These are phyloP conservation scores for Bryconaethiops microstoma DNA, from an alignment of 2,797 vertebrate species.

Conservation along the genomic window DNA sequence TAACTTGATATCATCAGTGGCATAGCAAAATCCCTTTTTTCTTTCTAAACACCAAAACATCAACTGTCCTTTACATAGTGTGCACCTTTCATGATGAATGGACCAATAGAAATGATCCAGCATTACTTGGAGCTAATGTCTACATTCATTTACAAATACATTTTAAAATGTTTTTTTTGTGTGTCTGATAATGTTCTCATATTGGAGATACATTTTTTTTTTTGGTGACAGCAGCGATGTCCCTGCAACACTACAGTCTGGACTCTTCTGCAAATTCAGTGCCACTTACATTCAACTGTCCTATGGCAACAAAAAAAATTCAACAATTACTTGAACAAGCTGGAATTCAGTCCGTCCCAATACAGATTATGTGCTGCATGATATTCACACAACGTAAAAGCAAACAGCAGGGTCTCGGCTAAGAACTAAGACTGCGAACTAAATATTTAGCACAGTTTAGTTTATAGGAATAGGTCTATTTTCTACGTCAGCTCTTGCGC, in stretches of 20 bases:
- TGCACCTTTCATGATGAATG: neutral
- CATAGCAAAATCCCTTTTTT: neutral
- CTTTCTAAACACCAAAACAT: neutral
- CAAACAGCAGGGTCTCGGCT: constrained; percentile 1
- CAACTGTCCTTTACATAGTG: neutral
- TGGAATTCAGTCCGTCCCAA: constrained; percentile 42
- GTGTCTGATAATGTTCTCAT: neutral
- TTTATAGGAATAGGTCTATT: constrained; percentile 1
- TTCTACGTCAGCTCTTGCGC: neutral
- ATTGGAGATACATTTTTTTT: neutral
- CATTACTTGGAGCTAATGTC: neutral
- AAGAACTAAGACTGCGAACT: neutral
- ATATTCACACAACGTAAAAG: constrained; percentile 4
- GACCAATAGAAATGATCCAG: neutral
- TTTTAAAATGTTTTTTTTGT: neutral
- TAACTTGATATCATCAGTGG: constrained; percentile 16
- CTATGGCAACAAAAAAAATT: constrained; percentile 65
- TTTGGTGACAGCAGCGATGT: neutral
- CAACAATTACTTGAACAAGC: constrained; percentile 47
- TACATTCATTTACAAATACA: neutral
- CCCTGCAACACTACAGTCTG: constrained; percentile 30
- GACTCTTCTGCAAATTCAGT: constrained; percentile 58
- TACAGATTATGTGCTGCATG: constrained; percentile 34
- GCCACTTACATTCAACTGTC: constrained; percentile 63
- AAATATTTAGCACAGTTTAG: constrained; percentile 4